Conservation (phyloP, 1,140 invertebrate species). For the Mylabris phalerata region DNA sequence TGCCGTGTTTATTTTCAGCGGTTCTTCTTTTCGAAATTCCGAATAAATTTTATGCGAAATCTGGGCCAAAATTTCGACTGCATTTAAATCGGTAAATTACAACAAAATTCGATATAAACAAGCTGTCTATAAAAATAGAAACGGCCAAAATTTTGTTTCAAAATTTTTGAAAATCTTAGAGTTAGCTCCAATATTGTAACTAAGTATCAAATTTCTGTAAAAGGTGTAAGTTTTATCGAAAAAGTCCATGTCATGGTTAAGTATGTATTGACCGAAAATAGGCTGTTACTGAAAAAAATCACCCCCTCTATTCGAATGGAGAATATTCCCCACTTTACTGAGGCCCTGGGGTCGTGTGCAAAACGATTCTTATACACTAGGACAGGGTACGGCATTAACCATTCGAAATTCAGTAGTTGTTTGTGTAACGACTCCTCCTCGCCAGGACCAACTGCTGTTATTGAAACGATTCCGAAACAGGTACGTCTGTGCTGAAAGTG, state of each 20-base stretch:
- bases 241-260: constrained; percentile 27
- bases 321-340: constrained; percentile 24
- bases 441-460: constrained; percentile 24
- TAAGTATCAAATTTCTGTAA: constrained; percentile 36
- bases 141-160: no score
- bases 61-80: no score
- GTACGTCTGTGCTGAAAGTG: constrained; percentile 23
- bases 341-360: constrained; percentile 40
- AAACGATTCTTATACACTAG: constrained; percentile 41
- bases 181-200: no score
- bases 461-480: constrained; percentile 38
- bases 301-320: neutral
- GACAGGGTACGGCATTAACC: constrained; percentile 22
- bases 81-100: no score
- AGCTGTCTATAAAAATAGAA: no score
- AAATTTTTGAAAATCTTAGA: no score
- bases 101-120: no score
- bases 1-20: no score
- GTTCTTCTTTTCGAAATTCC: no score
- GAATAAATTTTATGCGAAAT: no score
- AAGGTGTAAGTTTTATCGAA: constrained; percentile 38
- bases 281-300: constrained; percentile 27
- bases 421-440: no score
- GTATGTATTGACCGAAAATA: constrained; percentile 36
- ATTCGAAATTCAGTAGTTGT: constrained; percentile 42